A percentile compares a stretch with the other conserved stretches of the same genome.
phyloP scores from a whole-genome alignment of 2,888 invertebrate species.

The Stramonita haemastoma region DNA sequence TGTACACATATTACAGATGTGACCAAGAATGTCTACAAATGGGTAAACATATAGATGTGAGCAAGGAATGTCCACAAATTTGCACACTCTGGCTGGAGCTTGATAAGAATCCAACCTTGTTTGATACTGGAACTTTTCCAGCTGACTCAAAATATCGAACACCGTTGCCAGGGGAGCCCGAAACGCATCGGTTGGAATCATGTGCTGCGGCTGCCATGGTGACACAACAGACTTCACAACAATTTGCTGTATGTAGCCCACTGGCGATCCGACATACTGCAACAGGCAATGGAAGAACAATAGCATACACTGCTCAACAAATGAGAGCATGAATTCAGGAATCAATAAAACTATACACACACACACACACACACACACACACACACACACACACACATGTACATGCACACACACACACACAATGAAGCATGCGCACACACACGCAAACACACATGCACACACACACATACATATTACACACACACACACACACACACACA shows the following conservation, averaged over 20 bases:
- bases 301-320: no score
- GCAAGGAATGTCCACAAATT: background rate
- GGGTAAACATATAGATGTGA: background rate
- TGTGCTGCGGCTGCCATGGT: conserved; percentile 85
- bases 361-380: no score
- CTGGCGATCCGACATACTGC: conserved; percentile 79
- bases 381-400: no score
- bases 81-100: background rate
- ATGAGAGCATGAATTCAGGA: no score
- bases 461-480: background rate
- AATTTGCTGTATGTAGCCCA: conserved; percentile 79
- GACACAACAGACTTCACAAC: conserved; percentile 83
- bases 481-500: no score
- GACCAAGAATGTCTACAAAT: background rate
- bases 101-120: conserved; percentile 3
- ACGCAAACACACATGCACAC: background rate
- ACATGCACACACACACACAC: background rate
- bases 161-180: conserved; percentile 92
- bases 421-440: background rate
- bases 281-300: conserved; percentile 12
- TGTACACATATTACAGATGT: background rate
- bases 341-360: no score
- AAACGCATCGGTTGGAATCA: conserved; percentile 92
- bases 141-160: conserved; percentile 90
- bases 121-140: conserved; percentile 85